These are phyloP conservation scores for Dascyllus trimaculatus DNA, from an alignment of 2,113 vertebrate species.

Conservation along the genomic window DNA sequence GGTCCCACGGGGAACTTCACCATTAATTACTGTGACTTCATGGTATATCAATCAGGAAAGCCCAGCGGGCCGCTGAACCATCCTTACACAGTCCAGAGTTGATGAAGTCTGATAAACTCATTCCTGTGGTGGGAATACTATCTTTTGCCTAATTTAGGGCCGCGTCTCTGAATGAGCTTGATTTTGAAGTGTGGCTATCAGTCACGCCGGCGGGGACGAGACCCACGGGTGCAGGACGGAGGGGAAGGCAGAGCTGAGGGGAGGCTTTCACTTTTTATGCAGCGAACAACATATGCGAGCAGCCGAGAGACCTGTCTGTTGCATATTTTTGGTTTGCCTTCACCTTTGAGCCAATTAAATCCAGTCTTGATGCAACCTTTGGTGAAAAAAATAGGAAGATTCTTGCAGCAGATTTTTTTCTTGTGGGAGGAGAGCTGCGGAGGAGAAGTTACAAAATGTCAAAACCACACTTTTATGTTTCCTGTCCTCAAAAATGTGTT, in stretches of 20 bases:
- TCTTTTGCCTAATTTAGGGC: constrained; percentile 41
- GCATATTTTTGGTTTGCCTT: not conserved
- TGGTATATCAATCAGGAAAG: constrained; percentile 76
- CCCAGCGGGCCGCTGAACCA: constrained; percentile 27
- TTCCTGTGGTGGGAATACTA: constrained; percentile 39
- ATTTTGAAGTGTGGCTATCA: constrained; percentile 28
- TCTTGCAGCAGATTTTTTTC: constrained; percentile 11
- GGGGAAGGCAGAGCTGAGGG: constrained; percentile 22
- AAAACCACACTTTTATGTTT: constrained; percentile 24
- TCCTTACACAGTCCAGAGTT: constrained; percentile 25
- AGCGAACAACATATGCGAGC: not conserved
- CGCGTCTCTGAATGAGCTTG: constrained; percentile 36
- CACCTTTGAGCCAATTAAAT: constrained; percentile 10
- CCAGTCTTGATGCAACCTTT: not conserved
- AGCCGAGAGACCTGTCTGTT: constrained; percentile 18
- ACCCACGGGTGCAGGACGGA: constrained; percentile 6
- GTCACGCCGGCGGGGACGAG: constrained; percentile 2
- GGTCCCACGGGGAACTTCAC: constrained; percentile 56
- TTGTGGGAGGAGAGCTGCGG: not conserved
- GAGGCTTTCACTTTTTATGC: constrained; percentile 5
- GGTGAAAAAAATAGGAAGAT: not conserved
- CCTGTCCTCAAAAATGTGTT: constrained; percentile 13
- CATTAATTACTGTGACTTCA: constrained; percentile 78
- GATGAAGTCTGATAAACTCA: constrained; percentile 39
- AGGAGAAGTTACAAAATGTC: constrained; percentile 20